phyloP scores from a whole-genome alignment of 2,888 invertebrate species.

The Dioctria rufipes region DNA sequence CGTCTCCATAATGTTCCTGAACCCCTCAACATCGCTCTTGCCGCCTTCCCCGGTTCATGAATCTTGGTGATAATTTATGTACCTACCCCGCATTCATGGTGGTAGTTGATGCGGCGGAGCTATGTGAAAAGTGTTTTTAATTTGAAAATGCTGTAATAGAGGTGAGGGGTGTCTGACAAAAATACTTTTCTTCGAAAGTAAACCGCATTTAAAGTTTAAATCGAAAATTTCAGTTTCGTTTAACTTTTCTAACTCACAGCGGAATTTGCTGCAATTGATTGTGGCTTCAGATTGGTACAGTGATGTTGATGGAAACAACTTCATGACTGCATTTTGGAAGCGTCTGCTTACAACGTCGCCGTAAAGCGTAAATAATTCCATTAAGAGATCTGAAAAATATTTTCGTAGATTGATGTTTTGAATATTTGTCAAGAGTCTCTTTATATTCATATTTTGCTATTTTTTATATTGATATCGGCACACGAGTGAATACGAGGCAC shows the following conservation, averaged over 20 bases:
- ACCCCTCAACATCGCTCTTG: neutral
- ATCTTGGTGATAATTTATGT: too few species aligned
- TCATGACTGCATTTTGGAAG: too few species aligned
- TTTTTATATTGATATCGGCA: too few species aligned
- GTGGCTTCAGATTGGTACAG: too few species aligned
- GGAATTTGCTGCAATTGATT: neutral
- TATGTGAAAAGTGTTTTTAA: slow-evolving; percentile 18
- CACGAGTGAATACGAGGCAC: too few species aligned
- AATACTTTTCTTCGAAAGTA: slow-evolving; percentile 8
- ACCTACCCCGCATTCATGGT: neutral
- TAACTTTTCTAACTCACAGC: slow-evolving; percentile 9
- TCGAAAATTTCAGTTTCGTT: slow-evolving; percentile 34
- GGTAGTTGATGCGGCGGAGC: neutral
- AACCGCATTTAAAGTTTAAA: slow-evolving; percentile 36
- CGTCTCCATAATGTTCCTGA: neutral
- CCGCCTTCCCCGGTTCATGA: neutral
- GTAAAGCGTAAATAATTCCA: too few species aligned
- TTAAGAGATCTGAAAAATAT: too few species aligned
- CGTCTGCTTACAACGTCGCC: too few species aligned
- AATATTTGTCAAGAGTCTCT: too few species aligned
- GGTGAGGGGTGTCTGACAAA: neutral
- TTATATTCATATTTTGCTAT: too few species aligned
- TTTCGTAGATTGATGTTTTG: too few species aligned
- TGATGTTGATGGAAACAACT: too few species aligned
- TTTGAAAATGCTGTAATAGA: slow-evolving; percentile 4